These are phyloP conservation scores for Smutsia gigantea DNA, from an alignment of 2,797 vertebrate species.

Conservation along the genomic window DNA sequence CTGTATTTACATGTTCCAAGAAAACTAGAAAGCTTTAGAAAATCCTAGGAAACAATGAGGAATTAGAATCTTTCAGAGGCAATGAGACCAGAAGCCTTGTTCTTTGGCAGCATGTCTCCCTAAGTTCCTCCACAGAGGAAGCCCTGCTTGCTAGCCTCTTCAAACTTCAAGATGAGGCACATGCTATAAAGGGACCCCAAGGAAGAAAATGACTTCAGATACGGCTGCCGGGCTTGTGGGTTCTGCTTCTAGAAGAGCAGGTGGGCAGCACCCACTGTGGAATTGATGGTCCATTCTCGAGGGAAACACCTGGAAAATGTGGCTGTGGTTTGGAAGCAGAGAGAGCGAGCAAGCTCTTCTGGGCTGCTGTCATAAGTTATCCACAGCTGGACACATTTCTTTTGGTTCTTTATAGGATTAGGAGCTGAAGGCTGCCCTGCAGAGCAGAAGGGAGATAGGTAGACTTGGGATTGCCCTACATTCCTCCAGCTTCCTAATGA, in stretches of 20 bases:
- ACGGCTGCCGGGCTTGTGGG: neutral
- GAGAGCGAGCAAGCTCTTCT: neutral
- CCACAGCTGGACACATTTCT: neutral
- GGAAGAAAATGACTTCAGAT: neutral
- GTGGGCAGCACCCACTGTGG: neutral
- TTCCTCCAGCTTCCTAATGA: neutral
- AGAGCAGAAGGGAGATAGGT: neutral
- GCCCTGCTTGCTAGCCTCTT: neutral
- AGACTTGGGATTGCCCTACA: neutral
- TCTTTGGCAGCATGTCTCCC: neutral
- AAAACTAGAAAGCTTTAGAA: slow-evolving; percentile 29
- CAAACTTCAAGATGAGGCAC: neutral
- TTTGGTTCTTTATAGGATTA: neutral
- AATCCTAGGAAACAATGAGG: neutral
- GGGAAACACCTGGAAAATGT: slow-evolving; percentile 48
- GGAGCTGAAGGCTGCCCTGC: neutral
- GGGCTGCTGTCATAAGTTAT: neutral
- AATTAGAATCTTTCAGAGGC: neutral
- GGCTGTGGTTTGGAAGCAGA: neutral
- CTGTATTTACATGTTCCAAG: neutral
- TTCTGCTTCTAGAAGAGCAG: neutral
- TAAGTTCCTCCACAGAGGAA: neutral
- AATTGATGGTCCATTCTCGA: neutral
- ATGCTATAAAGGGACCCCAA: neutral
- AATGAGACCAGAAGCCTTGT: neutral